Base-by-base conservation (phyloP, 2,888 invertebrate genomes). In the Leptura quadrifasciata region DNA sequence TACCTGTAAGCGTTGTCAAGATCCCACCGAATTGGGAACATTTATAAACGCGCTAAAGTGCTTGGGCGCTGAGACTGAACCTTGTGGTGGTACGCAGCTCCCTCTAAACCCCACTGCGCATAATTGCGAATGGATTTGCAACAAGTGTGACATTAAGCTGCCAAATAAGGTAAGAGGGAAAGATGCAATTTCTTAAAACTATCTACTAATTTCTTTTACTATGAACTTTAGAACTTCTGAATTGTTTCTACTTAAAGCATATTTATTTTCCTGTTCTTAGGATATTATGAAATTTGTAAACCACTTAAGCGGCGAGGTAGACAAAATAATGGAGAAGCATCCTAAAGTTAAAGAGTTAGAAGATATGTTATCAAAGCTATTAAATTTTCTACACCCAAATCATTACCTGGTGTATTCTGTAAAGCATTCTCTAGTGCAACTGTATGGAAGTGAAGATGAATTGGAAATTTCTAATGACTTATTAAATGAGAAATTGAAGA, bases 261-360 rank as follows among this genome's bases (percentile, higher is more conserved):
- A 47, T 27, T n/a, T 55, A 58, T 35, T 39, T 58, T 9, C 39
- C 12, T 63, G 20, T 18, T 76, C 71, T 57, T 39, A 91, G 17
- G 93, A 94, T 88, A 91, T 94, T 0, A 90, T 89, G 57, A 92
- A 93, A 87, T 88, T 95, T 9, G 91, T 93, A 73, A 91, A 92
- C 0, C 92, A 94, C 87, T 92, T 95, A 89, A 93, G 93, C 2
- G 92, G 93, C 67, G 94, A 95, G 85, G 94, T 95, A 0, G 95
- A 95, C 52, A 90, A 89, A 8, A 88, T 92, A 0, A 88, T 93
- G 70, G 90, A 91, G 81, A 91, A 91, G 83, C 78, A 90, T 15
- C 92, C 93, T 0, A 87, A 91, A 27, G 89, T 91, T 0, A 89
- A 88, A 47, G 90, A 90, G 0, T 90, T 93, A 67, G 94, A 94